Evolutionary conservation across 1,140 invertebrate genomes (phyloP), one percentile per base, ranked within the genome.

Genomic region (Hylaeus anthracinus): DNA sequence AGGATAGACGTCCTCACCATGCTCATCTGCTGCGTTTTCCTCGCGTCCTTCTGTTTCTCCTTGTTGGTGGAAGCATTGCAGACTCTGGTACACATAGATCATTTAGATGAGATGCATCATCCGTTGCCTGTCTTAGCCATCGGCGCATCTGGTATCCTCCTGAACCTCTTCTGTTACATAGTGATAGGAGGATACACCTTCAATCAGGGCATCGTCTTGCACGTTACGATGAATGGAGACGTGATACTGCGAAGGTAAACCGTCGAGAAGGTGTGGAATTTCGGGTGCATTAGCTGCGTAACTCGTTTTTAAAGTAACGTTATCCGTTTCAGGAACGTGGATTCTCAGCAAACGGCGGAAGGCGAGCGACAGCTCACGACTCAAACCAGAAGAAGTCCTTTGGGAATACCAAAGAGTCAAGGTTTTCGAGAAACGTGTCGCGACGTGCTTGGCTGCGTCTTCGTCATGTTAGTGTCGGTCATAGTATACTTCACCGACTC

Each of bases 1-100:
- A 94, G 98, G 71, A 96, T 98, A 45, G 97, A 98, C 87, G 96
- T 98, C 1, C 92, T 98, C 5, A 96, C 96, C 63, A 96, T 97
- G 93, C 92, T 98, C 12, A 95, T 96, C n/a, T 97, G 97, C 58
- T 97, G 96, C 89, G 96, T 98, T 15, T 96, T 98, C 80, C 94
- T 98, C 73, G 95, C 96, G 1, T 98, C 98, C 0, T 95, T 98
- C 51, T 96, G 96, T 64, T 97, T 98, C 86, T 97, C 97, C 0
- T 91, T 98, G 12, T 88, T 97, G 1, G 95, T 98, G 1, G 97
- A 98, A 91, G 95, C 97, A 0, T 83, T 98, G 10, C 97, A 98
- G 89, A 97, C 96, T 1, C 93, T 97, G 26, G 93, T 97, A 0
- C 96, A 97, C 85, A 97, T 97, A 3, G 95, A 95, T 73, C 96